Percentiles rank a stretch among this genome's conserved stretches.
phyloP scores from a whole-genome alignment of 2,888 invertebrate species.

The Diaperis boleti region DNA sequence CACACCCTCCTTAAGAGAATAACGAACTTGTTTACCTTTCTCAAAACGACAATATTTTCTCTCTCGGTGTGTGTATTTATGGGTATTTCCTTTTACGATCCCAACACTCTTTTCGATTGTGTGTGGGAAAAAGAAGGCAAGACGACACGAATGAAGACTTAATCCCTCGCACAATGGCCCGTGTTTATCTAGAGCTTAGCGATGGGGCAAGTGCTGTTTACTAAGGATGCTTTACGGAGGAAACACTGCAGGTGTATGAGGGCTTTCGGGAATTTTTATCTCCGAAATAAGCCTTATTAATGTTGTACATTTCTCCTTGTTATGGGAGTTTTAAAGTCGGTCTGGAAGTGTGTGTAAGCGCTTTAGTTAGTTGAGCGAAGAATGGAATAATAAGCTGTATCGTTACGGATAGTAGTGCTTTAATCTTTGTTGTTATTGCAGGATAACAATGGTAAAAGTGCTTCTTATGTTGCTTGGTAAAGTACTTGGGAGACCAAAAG shows the following conservation, averaged over 20 bases:
- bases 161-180: slow-evolving; percentile 25
- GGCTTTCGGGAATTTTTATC: slow-evolving; percentile 7
- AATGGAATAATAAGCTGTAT: too few relatives aligned
- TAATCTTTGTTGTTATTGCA: too few relatives aligned
- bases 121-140: slow-evolving; percentile 3
- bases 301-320: too few relatives aligned
- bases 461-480: too few relatives aligned
- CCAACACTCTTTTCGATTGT: not conserved
- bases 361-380: too few relatives aligned
- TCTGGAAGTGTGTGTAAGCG: too few relatives aligned
- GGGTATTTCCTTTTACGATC: slow-evolving; percentile 1
- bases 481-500: too few relatives aligned
- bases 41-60: slow-evolving; percentile 6
- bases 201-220: slow-evolving; percentile 28
- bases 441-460: too few relatives aligned
- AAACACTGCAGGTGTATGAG: slow-evolving; percentile 6
- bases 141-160: slow-evolving; percentile 25
- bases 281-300: not conserved
- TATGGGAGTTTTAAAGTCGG: too few relatives aligned
- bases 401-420: too few relatives aligned
- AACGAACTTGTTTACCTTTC: slow-evolving; percentile 1
- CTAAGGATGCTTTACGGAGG: not conserved
- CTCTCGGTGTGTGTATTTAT: slow-evolving; percentile 5
- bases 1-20: not conserved
- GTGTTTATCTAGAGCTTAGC: slow-evolving; percentile 29